Evolutionary conservation across 1,140 invertebrate species (phyloP), one percentile per base, ranked within the genome.

Genomic region (Drosophila lacertosa): DNA sequence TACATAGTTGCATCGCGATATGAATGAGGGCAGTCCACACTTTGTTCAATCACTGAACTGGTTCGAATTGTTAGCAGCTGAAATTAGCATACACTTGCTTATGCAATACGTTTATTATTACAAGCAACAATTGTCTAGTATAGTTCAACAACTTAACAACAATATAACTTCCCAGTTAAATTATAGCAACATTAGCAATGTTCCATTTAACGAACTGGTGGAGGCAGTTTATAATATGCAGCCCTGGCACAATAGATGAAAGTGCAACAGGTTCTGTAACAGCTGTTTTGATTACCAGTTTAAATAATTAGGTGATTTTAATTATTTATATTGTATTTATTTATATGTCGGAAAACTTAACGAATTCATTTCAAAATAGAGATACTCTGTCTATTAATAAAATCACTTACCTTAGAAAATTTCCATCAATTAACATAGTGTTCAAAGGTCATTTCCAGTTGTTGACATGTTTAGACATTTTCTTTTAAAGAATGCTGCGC

Each of bases 391-490:
- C 22, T 1, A 0, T 22, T 13, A n/a, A 9, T 60, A 63, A 10
- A 9, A 32, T 11, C 39, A 18, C 42, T 35, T 1, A 51, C 1
- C 32, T 13, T 37, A 13, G 20, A 13, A 7, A 13, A 15, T 6
- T 22, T 7, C 18, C 18, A 1, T 15, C 13, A 35, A 7, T 26
- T 16, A 20, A 13, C 13, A 44, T 20, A 7, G 18, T n/a, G 80
- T 84, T 63, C 80, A 83, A 83, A 83, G 80, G 80, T 83, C 80
- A 66, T 11, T 62, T 47, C n/a, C 9, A n/a, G 48, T 35, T 74
- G 40, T 45, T 82, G 55, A 54, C 51, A 53, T 33, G 0, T 57
- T 39, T 24, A 1, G 4, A 11, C 29, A 39, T 62, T 60, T 13
- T 58, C 39, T 26, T 50, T 20, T 16, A n/a, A 42, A 64, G 40